A percentile compares a stretch with the other conserved stretches of the same genome.
Evolutionary conservation across 2,888 invertebrate genomes (phyloP).

Genomic region (Cryptus armator): DNA sequence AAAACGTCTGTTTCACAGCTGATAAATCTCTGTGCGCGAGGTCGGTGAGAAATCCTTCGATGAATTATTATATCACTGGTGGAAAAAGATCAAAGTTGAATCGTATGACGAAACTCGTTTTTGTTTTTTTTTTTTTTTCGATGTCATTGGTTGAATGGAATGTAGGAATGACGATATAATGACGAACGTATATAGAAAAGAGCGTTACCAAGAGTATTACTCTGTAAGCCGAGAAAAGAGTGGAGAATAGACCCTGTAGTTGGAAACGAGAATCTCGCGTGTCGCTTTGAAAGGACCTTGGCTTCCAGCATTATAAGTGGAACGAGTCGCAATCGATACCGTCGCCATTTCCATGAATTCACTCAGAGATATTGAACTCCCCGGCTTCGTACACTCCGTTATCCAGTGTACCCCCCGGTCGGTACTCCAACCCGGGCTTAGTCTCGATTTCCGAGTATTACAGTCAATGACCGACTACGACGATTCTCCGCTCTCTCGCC

Average conservation of each 20-base stretch:
- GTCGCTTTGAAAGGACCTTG: constrained; percentile 67
- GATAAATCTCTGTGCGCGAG: constrained; percentile 15
- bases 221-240: neutral
- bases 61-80: neutral
- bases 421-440: constrained; percentile 8
- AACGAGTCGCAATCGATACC: constrained; percentile 66
- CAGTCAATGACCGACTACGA: constrained; percentile 57
- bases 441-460: constrained; percentile 63
- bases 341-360: constrained; percentile 68
- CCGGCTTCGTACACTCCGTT: constrained; percentile 28
- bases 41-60: neutral
- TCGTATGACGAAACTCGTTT: neutral
- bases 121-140: neutral
- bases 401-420: neutral
- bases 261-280: constrained; percentile 52
- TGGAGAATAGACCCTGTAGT: constrained; percentile 24
- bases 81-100: constrained; percentile 3
- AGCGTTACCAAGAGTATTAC: neutral
- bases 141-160: constrained; percentile 4
- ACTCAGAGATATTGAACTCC: constrained; percentile 64
- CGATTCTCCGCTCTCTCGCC: neutral
- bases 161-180: constrained; percentile 14
- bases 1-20: constrained; percentile 13
- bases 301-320: constrained; percentile 64
- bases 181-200: neutral